Conservation (phyloP, 2,888 invertebrate species). For the Leptopilina syphax region DNA sequence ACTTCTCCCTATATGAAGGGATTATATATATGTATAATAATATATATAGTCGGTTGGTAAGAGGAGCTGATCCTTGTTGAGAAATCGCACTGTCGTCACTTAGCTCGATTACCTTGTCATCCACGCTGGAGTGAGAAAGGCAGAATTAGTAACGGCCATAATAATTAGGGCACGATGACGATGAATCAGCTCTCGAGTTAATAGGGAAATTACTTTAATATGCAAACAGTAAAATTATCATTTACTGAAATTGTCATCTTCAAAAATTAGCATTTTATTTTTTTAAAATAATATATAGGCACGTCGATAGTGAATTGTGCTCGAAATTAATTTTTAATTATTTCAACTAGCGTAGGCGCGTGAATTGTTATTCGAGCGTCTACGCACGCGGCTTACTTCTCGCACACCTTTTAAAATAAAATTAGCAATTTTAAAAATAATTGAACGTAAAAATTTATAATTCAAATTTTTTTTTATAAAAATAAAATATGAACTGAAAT, state of each 20-base stretch:
- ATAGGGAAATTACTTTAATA: slow-evolving; percentile 17
- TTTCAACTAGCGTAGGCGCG: too few relatives aligned
- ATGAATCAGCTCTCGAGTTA: background rate
- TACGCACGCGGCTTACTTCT: too few relatives aligned
- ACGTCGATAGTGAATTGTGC: too few relatives aligned
- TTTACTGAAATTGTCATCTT: background rate
- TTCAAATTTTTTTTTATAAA: too few relatives aligned
- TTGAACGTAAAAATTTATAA: too few relatives aligned
- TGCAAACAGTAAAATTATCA: slow-evolving; percentile 1
- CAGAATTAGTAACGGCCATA: slow-evolving; percentile 13
- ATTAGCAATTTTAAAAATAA: too few relatives aligned
- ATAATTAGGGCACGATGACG: slow-evolving; percentile 29
- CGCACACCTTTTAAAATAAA: too few relatives aligned
- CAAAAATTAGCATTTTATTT: background rate
- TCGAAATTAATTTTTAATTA: too few relatives aligned
- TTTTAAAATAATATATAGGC: too few relatives aligned
- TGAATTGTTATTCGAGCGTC: too few relatives aligned
- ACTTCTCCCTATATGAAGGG: background rate
- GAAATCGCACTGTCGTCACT: slow-evolving; percentile 26
- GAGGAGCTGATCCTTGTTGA: slow-evolving; percentile 25
- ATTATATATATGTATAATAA: background rate
- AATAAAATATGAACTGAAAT: too few relatives aligned
- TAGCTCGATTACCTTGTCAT: slow-evolving; percentile 31
- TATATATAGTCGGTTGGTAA: background rate
- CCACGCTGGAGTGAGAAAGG: background rate